Evolutionary conservation across 2,113 vertebrate species (phyloP), one percentile per base, ranked within the genome.

Genomic region (Seriola rivoliana): DNA sequence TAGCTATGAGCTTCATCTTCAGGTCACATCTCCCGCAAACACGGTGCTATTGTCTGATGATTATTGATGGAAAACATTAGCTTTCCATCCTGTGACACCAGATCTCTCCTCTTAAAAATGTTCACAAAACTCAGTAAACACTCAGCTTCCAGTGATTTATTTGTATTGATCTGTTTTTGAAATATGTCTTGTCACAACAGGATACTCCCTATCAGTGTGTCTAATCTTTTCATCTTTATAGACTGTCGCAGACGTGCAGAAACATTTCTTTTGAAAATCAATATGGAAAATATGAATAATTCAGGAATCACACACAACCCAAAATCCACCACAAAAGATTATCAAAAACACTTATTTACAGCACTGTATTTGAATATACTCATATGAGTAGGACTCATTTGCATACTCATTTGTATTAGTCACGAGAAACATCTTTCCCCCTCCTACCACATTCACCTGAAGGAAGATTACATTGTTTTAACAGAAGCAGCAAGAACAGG

Each of bases 161-260:
- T 80, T 40, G 38, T 38, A 85, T 66, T 40, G 63, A 80, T 77
- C 32, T 74, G 60, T 78, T 75, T 78, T 79, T 52, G 13, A 73
- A 58, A 46, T 70, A 1, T 69, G 1, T 40, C 25, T 72, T 63
- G 54, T 42, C 25, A 25, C 40, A 71, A 21, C n/a, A n/a, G 29
- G 17, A 65, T 62, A 4, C 9, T 55, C 14, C 36, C 29, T 50
- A 29, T 40, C 59, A 34, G 25, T 76, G 21, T 54, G 34, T 32
- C 46, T 10, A 57, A 50, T 44, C 40, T 19, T 17, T 19, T 48
- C 34, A 52, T 62, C 44, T 46, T 71, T 16, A 32, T 5, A 1
- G 17, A 29, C 57, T 71, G 46, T 40, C 34, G 21, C 1, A 59
- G 48, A 36, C 1, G 0, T 42, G 60, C 8, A 59, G 12, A 54